Evolutionary conservation across 2,888 invertebrate genomes (phyloP), one percentile per base, ranked within the genome.

Genomic region (Stenotaenia linearis): DNA sequence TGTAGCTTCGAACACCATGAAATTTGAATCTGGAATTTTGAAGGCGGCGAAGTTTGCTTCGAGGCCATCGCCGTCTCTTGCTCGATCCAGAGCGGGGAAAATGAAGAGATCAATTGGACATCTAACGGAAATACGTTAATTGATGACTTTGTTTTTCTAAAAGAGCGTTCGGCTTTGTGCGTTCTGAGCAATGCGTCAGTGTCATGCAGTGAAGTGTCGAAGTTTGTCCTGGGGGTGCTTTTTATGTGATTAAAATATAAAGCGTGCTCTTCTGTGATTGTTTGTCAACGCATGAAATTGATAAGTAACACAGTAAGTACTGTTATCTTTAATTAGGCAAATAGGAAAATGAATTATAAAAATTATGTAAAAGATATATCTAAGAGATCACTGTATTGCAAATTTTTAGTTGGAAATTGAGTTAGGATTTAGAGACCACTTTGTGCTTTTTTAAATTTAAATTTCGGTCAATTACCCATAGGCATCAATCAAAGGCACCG

Each of bases 41-140:
- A 96, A 96, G 0, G 96, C 96, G 86, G 96, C 95, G 86, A 96
- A 96, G 84, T 95, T 90, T 0, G 96, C 95, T 88, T 96, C 95
- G 78, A 96, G 87, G 3, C 93, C 94, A 84, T 95, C 95, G 0
- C 94, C 93, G 83, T 91, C 94, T 28, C 96, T 90, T 0, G 94
- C 90, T 84, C 93, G 91, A 85, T 95, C 95, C 83, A 96, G 86
- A 84, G 95, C 94, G 0, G 96, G 96, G 88, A 96, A 96, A 0
- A 96, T 95, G 84, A 92, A 95, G 21, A 93, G 92, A 86, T 96
- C 95, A 0, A 96, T 94, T 0, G 96, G 96, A 84, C 96, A 96
- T 40, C 96, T 95, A 80, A 21, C 21, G 50, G 18, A 50, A 50
- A 50, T n/a, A 9, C 9, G 32, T 32, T n/a, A 32, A 32, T 32